phyloP scores from a whole-genome alignment of 2,888 invertebrate species.

The Dryocosmus kuriphilus region DNA sequence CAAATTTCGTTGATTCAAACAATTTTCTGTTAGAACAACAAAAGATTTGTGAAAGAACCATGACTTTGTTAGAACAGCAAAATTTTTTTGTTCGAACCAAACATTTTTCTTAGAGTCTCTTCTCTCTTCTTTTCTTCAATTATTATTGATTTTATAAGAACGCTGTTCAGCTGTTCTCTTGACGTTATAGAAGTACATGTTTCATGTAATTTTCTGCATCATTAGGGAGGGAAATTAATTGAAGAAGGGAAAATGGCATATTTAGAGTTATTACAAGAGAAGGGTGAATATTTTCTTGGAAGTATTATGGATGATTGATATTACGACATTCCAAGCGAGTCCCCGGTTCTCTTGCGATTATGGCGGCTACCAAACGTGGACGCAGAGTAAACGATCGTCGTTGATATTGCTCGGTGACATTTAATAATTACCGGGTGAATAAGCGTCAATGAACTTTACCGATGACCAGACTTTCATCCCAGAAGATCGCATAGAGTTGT shows the following conservation, averaged over 20 bases:
- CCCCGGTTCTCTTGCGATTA: conserved; percentile 26
- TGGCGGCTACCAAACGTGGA: conserved; percentile 22
- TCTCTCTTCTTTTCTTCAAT: too few relatives aligned
- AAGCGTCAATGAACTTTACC: conserved; percentile 31
- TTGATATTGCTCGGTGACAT: conserved; percentile 30
- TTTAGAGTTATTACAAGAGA: background rate
- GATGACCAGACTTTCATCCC: conserved; percentile 8
- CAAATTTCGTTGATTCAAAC: too few relatives aligned
- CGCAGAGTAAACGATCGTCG: conserved; percentile 6
- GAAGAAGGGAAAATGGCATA: background rate
- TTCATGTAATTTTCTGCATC: background rate
- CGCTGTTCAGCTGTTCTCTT: too few relatives aligned
- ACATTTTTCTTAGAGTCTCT: too few relatives aligned
- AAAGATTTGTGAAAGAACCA: too few relatives aligned
- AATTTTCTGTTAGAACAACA: too few relatives aligned
- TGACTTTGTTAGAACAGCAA: too few relatives aligned
- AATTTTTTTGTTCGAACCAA: too few relatives aligned
- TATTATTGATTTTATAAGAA: too few relatives aligned
- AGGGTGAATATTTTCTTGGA: conserved; percentile 35
- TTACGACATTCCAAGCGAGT: conserved; percentile 41
- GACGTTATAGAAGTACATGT: too few relatives aligned
- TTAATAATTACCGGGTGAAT: conserved; percentile 28
- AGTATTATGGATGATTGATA: conserved; percentile 39
- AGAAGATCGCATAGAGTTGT: background rate
- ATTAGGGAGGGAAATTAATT: background rate